Base-by-base conservation (phyloP, 2,113 vertebrate species). In the Eudyptes chrysolophus region DNA sequence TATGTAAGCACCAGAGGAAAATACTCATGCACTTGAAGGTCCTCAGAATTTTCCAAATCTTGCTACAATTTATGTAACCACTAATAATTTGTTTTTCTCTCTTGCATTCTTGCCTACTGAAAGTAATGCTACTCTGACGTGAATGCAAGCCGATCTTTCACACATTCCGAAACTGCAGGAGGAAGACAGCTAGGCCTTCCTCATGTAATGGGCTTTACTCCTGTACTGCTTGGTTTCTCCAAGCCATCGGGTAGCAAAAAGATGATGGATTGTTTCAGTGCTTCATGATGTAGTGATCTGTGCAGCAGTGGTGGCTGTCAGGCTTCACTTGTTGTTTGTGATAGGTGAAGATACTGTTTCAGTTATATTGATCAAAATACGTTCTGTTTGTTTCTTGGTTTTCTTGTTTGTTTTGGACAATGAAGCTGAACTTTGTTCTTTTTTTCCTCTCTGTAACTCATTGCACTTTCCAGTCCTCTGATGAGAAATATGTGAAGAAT, bases 401-500 rank as follows among this genome's bases (percentile, higher is more conserved):
- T 88, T 38, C 25, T 14, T 77, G 3, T 25, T 93, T 85, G 17
- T 84, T 92, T 76, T 76, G 42, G 30, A 42, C 29, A 60, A 8
- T 30, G 36, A 85, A 85, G 30, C 16, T 66, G 36, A 79, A n/a
- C 55, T 71, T 71, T 65, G 16, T 55, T 72, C 11, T 51, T 85
- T 40, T 40, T 87, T 62, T 48, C 4, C 2, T 34, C 9, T 76
- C 9, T 78, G 8, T 75, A 80, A 70, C 20, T 55, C 6, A 36
- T n/a, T 72, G 24, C 7, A 2, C n/a, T 76, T 96, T 85, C 58
- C 82, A 99, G 99, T 99, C 99, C 57, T 97, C 97, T 32, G 89
- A 97, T 17, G 99, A 99, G 95, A 97, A 97, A 61, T 99, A 99
- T 0, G 98, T 99, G 69, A 99, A 99, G 69, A 99, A 99, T 32